These are phyloP conservation scores for Oreochromis niloticus DNA, from an alignment of 2,113 vertebrate genomes.

Conservation along the genomic window DNA sequence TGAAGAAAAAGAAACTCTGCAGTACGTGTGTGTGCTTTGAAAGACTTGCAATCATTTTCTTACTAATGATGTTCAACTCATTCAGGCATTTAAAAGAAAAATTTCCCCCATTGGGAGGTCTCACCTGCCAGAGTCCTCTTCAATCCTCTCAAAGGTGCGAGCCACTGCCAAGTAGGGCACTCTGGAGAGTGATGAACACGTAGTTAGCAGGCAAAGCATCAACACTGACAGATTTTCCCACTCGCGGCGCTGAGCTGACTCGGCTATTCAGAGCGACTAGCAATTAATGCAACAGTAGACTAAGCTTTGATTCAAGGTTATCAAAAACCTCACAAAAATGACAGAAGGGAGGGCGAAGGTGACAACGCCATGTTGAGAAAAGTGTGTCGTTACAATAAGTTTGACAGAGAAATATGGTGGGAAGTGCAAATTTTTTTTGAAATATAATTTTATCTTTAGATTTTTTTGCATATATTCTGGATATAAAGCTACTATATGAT, in stretches of 20 bases:
- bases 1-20: neutral
- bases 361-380: neutral
- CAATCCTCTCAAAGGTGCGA: slow-evolving; percentile 87
- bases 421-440: neutral
- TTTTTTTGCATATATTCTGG: neutral
- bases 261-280: neutral
- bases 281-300: slow-evolving; percentile 29
- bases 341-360: neutral
- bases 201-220: slow-evolving; percentile 13
- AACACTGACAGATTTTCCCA: neutral
- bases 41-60: neutral
- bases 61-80: neutral
- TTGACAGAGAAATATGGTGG: neutral
- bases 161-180: slow-evolving; percentile 89
- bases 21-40: neutral
- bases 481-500: neutral
- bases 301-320: slow-evolving; percentile 8
- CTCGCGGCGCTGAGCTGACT: slow-evolving; percentile 1
- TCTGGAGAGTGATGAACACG: slow-evolving; percentile 58
- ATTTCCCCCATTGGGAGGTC: slow-evolving; percentile 11
- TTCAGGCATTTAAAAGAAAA: neutral
- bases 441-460: neutral
- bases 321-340: neutral
- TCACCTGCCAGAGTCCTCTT: slow-evolving; percentile 86
- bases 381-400: neutral